These are phyloP conservation scores for Poecilia velifera DNA, from an alignment of 2,797 vertebrate genomes.

Conservation along the genomic window DNA sequence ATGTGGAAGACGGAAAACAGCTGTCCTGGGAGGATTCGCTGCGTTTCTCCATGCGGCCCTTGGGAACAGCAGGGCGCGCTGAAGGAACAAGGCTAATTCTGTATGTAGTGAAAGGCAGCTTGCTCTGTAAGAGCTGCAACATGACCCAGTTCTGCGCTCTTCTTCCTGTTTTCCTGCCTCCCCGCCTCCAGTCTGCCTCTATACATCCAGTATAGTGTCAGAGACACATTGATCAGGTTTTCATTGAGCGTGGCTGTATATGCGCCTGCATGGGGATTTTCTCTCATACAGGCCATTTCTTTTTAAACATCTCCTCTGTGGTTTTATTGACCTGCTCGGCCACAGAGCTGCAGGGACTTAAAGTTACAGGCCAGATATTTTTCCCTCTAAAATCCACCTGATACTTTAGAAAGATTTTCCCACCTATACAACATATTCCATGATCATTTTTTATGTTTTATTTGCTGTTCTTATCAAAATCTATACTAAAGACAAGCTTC, in stretches of 20 bases:
- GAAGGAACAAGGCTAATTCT: conserved; percentile 6
- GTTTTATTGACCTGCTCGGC: conserved; percentile 23
- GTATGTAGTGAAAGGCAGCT: conserved; percentile 23
- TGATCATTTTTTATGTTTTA: neutral
- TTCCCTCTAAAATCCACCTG: neutral
- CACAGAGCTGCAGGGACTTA: neutral
- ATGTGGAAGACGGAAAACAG: conserved; percentile 26
- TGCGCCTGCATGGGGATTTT: neutral
- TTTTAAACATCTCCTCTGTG: conserved; percentile 49
- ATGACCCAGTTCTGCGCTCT: conserved; percentile 27
- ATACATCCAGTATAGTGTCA: conserved; percentile 28
- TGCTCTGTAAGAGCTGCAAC: conserved; percentile 37
- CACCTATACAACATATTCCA: neutral
- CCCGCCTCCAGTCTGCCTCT: conserved; percentile 15
- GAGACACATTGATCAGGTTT: conserved; percentile 39
- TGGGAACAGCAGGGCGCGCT: neutral
- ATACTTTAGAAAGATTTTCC: neutral
- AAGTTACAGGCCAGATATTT: neutral
- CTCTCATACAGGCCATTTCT: conserved; percentile 55
- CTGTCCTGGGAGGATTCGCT: conserved; percentile 27
- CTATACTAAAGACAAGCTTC: neutral
- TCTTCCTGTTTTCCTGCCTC: conserved; percentile 26
- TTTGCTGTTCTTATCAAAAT: neutral
- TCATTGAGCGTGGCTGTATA: neutral
- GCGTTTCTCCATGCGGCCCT: neutral